Evolutionary conservation across 2,113 vertebrate species (phyloP), one percentile per base, ranked within the genome.

Genomic region (Enhydra lutris): DNA sequence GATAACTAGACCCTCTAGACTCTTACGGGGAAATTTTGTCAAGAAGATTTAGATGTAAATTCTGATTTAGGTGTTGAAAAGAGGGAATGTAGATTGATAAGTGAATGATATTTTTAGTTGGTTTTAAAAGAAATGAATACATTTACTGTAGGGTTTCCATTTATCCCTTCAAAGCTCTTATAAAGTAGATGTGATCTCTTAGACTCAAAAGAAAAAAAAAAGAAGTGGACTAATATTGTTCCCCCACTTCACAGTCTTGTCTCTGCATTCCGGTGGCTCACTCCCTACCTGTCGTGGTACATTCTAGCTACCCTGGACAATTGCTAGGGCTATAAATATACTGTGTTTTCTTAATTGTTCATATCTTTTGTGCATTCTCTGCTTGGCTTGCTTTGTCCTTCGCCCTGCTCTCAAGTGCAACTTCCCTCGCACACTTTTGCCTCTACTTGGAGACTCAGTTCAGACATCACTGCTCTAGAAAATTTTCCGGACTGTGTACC

Each of bases 21-120:
- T 36, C 15, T 71, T 24, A 57, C 10, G 82, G 57, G 36, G 36
- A 69, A 88, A 65, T 57, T 74, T 79, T 97, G 61, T 87, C 59
- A 83, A 76, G 42, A 96, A 96, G n/a, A 26, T 61, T 96, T 95
- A 89, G 81, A 89, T 83, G 17, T 31, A 90, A 92, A 47, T 95
- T 96, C 17, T 85, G 57, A 94, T 79, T 88, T 94, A 79, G 17
- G 24, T 88, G 36, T 63, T 85, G 74, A 91, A 82, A 93, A 97
- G 3, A 57, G 59, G 39, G 26, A 10, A 11, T 91, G 95, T 67
- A 76, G 23, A 55, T 78, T 87, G 23, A 73, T 82, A 76, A 76
- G 61, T 84, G 65, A 67, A 73, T 93, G 74, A 26, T 69, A 79
- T 42, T 84, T 96, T 94, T 81, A 94, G 14, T 96, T 97, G 45